phyloP scores from a whole-genome alignment of 2,888 invertebrate species.

The Seira ritae region DNA sequence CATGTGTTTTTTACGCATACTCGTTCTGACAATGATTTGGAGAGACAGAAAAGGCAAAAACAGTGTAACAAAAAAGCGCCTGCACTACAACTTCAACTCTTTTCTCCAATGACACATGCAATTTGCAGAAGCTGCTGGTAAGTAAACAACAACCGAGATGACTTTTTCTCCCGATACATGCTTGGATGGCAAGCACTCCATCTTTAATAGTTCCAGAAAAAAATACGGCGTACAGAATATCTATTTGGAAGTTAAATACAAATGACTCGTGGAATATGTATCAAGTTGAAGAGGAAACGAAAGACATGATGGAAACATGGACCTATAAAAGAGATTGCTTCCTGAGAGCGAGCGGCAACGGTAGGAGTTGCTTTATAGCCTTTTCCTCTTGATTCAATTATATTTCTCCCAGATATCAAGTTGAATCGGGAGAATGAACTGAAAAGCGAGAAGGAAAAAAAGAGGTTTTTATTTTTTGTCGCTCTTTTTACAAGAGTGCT shows the following conservation, averaged over 20 bases:
- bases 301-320: constrained; percentile 12
- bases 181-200: no score
- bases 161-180: no score
- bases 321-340: constrained; percentile 35
- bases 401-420: constrained; percentile 55
- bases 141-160: constrained; percentile 30
- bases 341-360: constrained; percentile 23
- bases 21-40: not conserved
- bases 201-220: not conserved
- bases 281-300: not conserved
- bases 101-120: constrained; percentile 34
- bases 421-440: constrained; percentile 19
- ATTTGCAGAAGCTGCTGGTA: constrained; percentile 25
- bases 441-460: constrained; percentile 32
- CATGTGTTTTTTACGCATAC: not conserved
- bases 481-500: constrained; percentile 29
- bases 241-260: constrained; percentile 37
- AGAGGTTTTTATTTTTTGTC: constrained; percentile 42
- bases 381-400: constrained; percentile 57
- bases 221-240: not conserved
- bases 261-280: constrained; percentile 21
- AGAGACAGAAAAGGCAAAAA: constrained; percentile 16
- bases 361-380: constrained; percentile 28
- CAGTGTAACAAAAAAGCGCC: constrained; percentile 3
- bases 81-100: not conserved